These are phyloP conservation scores for Aleiodes leptofemur DNA, from an alignment of 2,888 invertebrate genomes.

Conservation along the genomic window DNA sequence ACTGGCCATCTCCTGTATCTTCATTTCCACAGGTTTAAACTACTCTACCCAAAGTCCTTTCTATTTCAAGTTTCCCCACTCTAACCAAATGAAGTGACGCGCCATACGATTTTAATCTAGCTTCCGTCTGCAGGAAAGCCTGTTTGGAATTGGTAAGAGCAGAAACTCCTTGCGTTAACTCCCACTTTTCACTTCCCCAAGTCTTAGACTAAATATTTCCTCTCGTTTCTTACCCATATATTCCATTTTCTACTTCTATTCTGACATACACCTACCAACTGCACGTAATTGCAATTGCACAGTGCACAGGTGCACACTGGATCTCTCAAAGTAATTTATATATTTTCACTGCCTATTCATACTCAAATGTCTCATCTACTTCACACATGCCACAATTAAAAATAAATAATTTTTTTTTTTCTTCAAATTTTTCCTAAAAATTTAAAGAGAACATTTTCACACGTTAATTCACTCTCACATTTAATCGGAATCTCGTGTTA, in stretches of 20 bases:
- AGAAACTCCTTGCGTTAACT: constrained; percentile 36
- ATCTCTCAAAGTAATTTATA: not conserved
- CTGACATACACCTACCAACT: constrained; percentile 10
- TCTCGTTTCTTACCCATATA: constrained; percentile 25
- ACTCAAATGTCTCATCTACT: no score
- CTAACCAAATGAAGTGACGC: constrained; percentile 59
- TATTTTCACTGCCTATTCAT: no score
- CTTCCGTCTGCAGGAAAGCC: constrained; percentile 33
- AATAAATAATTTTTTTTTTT: no score
- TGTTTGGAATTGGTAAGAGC: constrained; percentile 24
- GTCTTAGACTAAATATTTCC: constrained; percentile 6
- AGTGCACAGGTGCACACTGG: not conserved
- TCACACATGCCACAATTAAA: no score
- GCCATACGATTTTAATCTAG: constrained; percentile 60
- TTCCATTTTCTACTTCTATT: constrained; percentile 16
- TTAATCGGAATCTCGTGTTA: not conserved
- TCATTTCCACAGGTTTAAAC: not conserved
- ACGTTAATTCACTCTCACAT: not conserved
- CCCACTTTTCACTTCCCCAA: no score
- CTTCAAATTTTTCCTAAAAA: no score
- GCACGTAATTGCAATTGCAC: constrained; percentile 21
- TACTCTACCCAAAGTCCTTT: not conserved
- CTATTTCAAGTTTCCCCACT: constrained; percentile 48
- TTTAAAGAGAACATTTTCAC: no score
- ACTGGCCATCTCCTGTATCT: not conserved